Base-by-base conservation (phyloP, 1,140 invertebrate genomes). In the Limonius californicus region DNA sequence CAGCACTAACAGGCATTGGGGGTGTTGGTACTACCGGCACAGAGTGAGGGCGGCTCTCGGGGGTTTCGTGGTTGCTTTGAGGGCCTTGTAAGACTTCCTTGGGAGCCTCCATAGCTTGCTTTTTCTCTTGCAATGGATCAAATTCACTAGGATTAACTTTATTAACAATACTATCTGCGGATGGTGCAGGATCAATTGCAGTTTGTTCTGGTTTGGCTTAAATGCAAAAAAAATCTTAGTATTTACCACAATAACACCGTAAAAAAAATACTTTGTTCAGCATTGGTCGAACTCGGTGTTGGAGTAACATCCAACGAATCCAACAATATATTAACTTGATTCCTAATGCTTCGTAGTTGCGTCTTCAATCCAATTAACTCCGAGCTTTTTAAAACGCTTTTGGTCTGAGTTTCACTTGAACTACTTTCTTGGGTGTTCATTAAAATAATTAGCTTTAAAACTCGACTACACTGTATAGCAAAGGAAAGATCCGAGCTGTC, bases 401-500 rank as follows among this genome's bases (percentile, higher is more conserved):
- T 61, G n/a, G 19, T 54, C 45, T 70, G 63, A 55, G 56, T 60
- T 62, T 71, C 75, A 62, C 53, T 69, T 1, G 45, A 50, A 18
- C 15, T 50, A 19, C 7, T 19, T 18, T 50, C 45, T 19, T 4
- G 16, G 60, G 72, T 73, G 63, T 77, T 74, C 63, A 81, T 73
- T 74, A 88, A 79, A 57, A 89, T 80, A 63, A 84, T 84, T 19
- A 89, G 77, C 74, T 87, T 87, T 45, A 90, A 73, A 65, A 88
- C 84, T 42, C 87, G 78, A 69, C 84, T 87, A 66, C 85, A 87
- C 71, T 89, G 85, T 62, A 90, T 87, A 55, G 87, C 88, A 81
- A 88, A 88, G 9, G 84, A 82, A 43, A 90, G 74, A 74, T 90
- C 88, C 7, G 86, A 85, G 71, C 85, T 87, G 77, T 90, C 88